Base-by-base conservation (phyloP, 2,888 invertebrate species). In the Polydrusus cervinus region DNA sequence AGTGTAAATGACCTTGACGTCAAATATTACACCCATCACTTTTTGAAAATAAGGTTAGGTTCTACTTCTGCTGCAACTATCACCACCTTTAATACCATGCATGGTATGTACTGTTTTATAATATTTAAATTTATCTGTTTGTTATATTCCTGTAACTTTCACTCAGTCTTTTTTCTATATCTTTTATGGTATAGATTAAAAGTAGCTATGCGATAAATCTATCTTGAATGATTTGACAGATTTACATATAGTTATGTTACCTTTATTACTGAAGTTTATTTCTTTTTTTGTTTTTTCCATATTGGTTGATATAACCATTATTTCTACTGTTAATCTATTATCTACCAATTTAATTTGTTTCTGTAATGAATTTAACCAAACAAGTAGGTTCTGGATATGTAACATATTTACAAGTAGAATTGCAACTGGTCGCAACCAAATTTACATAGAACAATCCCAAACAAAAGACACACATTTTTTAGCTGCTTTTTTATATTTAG, bases 21-120 rank as follows among this genome's bases (percentile, higher is more conserved):
- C 85, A 74, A 85, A 85, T 84, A 85, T 85, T 85, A 85, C 86
- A 86, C 85, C 86, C 85, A 86, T 86, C 85, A 85, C 85, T 86
- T 85, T 85, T 83, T 55, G 49, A 84, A 85, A 85, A 85, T 86
- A 84, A 86, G 86, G 86, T 86, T 86, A 86, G 85, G 85, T 86
- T 85, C 82, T 80, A 81, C 80, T 82, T 82, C 81, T 82, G 81
- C 81, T 82, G 82, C 82, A 82, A 83, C 82, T 83, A 82, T 83
- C 84, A 84, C 86, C 84, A 85, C 84, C 84, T 86, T 86, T 85
- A 83, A 83, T 84, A 83, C 83, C 83, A 85, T 86, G 85, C 83
- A 85, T 83, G 85, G 86, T 86, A 85, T 83, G 85, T 85, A 85
- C 67, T 62, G 78, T 80, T 80, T 81, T 80, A 80, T 78, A 78